Conservation (phyloP, 1,140 invertebrate species). For the Lanistes nyassanus region DNA sequence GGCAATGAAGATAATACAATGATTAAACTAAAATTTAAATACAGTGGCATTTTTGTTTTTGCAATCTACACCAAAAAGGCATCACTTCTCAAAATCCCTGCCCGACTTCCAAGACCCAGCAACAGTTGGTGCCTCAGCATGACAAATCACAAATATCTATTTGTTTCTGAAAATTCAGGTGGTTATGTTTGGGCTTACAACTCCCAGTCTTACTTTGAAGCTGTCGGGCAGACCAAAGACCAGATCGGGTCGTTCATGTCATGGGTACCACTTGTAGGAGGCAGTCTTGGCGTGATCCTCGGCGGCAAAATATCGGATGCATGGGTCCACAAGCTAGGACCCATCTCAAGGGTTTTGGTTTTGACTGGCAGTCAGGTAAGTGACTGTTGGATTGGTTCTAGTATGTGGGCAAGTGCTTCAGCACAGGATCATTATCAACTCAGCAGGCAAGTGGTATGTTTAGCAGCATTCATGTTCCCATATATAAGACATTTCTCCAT, state of each 20-base stretch:
- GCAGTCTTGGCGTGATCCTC: constrained; percentile 85
- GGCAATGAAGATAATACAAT: too few relatives aligned
- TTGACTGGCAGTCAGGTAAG: constrained; percentile 79
- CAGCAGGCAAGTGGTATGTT: too few relatives aligned
- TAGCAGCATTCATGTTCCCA: too few relatives aligned
- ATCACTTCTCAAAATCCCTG: too few relatives aligned
- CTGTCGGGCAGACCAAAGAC: constrained; percentile 53
- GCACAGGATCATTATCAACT: too few relatives aligned
- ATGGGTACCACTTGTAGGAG: constrained; percentile 74
- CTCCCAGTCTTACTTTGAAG: constrained; percentile 66
- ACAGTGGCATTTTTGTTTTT: too few relatives aligned
- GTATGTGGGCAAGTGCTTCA: background rate
- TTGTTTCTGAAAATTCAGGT: constrained; percentile 39
- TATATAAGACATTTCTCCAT: too few relatives aligned
- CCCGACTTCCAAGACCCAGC: too few relatives aligned
- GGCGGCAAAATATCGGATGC: constrained; percentile 91
- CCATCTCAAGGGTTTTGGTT: constrained; percentile 84
- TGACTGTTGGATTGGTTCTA: background rate
- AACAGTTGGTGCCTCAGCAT: too few relatives aligned
- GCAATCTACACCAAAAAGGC: too few relatives aligned
- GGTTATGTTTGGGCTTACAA: constrained; percentile 70
- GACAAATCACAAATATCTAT: background rate
- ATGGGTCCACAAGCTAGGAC: constrained; percentile 87
- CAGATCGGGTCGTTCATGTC: constrained; percentile 69
- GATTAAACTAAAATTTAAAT: too few relatives aligned